These are phyloP conservation scores for Phallusia fumigata DNA, from an alignment of 23 tunicate genomes.

Conservation along the genomic window DNA sequence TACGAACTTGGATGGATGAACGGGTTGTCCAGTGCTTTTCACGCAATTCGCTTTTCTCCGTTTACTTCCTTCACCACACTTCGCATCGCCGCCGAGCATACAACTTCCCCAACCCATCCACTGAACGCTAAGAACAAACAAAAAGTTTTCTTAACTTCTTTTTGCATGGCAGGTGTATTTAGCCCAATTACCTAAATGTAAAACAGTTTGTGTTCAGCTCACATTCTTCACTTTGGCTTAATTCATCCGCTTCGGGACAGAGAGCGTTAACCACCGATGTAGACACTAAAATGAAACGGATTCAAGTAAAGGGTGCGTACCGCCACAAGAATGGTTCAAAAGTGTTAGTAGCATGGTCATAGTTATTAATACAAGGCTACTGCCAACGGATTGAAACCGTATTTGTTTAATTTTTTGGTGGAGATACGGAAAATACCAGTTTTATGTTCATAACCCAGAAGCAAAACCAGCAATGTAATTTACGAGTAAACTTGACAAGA, in stretches of 20 bases:
- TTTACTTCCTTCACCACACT: constrained; percentile 59
- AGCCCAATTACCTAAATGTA: constrained; percentile 48
- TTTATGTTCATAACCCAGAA: no score
- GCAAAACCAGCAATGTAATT: no score
- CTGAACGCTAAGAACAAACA: constrained; percentile 18
- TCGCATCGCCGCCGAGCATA: constrained; percentile 32
- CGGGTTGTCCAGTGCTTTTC: constrained; percentile 62
- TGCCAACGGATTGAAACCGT: no score
- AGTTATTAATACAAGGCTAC: no score
- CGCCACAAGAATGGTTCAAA: no score
- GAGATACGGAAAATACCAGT: no score
- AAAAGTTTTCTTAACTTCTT: no score
- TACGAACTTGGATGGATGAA: constrained; percentile 24
- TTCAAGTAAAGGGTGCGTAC: no score
- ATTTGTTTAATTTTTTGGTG: no score
- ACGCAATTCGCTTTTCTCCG: constrained; percentile 53
- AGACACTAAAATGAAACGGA: not conserved
- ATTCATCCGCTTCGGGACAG: constrained; percentile 20
- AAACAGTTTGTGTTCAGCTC: constrained; percentile 55
- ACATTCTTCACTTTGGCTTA: constrained; percentile 37
- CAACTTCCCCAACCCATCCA: constrained; percentile 86
- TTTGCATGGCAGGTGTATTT: not conserved
- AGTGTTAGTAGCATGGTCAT: no score
- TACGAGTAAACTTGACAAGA: no score
- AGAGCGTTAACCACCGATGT: not conserved